Base-by-base conservation (phyloP, 2,797 vertebrate genomes). In the Spondyliosoma cantharus region DNA sequence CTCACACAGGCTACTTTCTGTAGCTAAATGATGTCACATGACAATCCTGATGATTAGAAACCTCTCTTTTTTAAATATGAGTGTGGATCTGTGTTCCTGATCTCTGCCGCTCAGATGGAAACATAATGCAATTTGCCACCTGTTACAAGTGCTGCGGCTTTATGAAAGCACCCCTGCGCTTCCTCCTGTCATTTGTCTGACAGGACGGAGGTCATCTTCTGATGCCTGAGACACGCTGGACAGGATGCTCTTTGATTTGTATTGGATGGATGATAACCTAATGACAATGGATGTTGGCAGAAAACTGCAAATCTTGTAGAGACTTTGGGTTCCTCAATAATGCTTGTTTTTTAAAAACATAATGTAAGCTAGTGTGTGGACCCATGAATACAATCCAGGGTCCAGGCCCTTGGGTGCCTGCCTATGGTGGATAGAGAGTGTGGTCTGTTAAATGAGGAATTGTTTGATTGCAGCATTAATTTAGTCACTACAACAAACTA, bases 71-170 rank as follows among this genome's bases (percentile, higher is more conserved):
- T 90, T 90, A 93, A 94, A 94, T 93, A 93, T 88, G 92, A 93
- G 86, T 83, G 87, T 92, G 87, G 89, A 92, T 90, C 88, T 85
- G 86, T 90, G 90, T 93, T 91, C 90, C 91, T 91, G 90, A 92
- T 91, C 91, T 87, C 87, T 83, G 89, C 90, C 58, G 85, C 89
- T 93, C 83, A 89, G 92, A 94, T 93, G 92, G 92, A 92, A 89
- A 87, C 87, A 71, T 94, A 95, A 95, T 93, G 90, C 81, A 93
- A 94, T 95, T 94, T 91, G 90, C 93, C 93, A 94, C 93, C 93
- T 94, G 93, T 94, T 95, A 94, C 92, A 93, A 93, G 91, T 93
- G 91, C 92, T 92, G 92, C 16, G 92, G 92, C 92, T 94, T 94
- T 94, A 94, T 95, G 91, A 94, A 94, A 93, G 90, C 91, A 88